Base-by-base conservation (phyloP, 2,888 invertebrate genomes). In the Ametastegia equiseti region DNA sequence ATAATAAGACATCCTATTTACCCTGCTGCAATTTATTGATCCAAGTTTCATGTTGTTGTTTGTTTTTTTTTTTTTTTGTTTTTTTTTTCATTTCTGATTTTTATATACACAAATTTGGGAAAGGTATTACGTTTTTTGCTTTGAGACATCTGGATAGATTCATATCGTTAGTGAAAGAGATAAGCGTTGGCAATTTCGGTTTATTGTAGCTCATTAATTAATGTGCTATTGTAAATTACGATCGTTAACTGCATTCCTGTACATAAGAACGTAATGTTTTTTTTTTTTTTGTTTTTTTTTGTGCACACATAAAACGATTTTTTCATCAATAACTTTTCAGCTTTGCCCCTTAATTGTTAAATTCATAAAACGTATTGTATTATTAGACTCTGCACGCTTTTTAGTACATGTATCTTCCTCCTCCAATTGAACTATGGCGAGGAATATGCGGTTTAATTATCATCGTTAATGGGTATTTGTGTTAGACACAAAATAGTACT, bases 21-120 rank as follows among this genome's bases (percentile, higher is more conserved):
- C 75, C 75, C 75, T 75, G 75, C 75, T 75, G 75, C 75, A 75
- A 75, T 75, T 71, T 54, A 54, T 75, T 54, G 71, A 36, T 71
- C 30, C 57, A 71, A 57, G 6, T 81, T 63, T 75, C 30, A 4
- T 6, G 19, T 47, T 33, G 42, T 33, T 69, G 45, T n/a, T 30
- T n/a, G 19, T 42, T 42, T 71, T 73, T 80, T 54, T 80, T 60
- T 67, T 77, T 54, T 81, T 81, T 65, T 33, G 13, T 67, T 45
- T 60, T 42, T 47, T 54, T n/a, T n/a, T n/a, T n/a, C n/a, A n/a
- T n/a, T n/a, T n/a, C n/a, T n/a, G n/a, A n/a, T n/a, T n/a, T n/a
- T n/a, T n/a, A n/a, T n/a, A n/a, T n/a, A n/a, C 9, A 50, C n/a
- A 36, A 54, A 13, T 54, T 45, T 67, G n/a, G 39, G 39, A 67